Evolutionary conservation across 2,888 invertebrate genomes (phyloP).

Genomic region (Tenodera sinensis): DNA sequence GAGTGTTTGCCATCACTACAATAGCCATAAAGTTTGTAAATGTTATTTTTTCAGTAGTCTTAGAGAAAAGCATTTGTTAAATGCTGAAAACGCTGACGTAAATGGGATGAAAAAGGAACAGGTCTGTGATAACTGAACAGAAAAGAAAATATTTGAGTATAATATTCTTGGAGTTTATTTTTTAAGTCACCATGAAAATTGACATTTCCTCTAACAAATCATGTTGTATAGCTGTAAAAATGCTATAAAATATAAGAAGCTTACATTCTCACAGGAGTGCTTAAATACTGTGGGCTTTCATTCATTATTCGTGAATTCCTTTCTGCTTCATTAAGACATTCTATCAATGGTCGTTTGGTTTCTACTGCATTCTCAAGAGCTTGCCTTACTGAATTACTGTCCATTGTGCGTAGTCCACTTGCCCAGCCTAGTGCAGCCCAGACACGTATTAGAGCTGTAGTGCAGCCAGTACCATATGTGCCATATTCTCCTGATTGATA

Average conservation of each 20-base stretch:
- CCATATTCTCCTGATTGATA: slow-evolving; percentile 82
- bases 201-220: no score
- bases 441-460: slow-evolving; percentile 64
- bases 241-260: neutral
- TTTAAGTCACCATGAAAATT: no score
- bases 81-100: no score
- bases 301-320: slow-evolving; percentile 13
- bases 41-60: no score
- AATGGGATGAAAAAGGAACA: no score
- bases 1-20: no score
- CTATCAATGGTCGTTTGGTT: slow-evolving; percentile 52
- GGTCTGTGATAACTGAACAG: no score
- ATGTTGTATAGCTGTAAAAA: no score
- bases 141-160: no score
- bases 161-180: no score
- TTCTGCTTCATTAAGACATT: slow-evolving; percentile 54
- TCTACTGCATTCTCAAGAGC: slow-evolving; percentile 59
- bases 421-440: slow-evolving; percentile 67
- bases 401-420: slow-evolving; percentile 60
- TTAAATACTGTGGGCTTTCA: neutral
- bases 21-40: no score
- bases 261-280: neutral
- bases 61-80: no score
- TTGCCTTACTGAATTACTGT: slow-evolving; percentile 57
- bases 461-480: slow-evolving; percentile 56